These are phyloP conservation scores for Euborellia annulipes DNA, from an alignment of 1,140 invertebrate species.

Conservation along the genomic window DNA sequence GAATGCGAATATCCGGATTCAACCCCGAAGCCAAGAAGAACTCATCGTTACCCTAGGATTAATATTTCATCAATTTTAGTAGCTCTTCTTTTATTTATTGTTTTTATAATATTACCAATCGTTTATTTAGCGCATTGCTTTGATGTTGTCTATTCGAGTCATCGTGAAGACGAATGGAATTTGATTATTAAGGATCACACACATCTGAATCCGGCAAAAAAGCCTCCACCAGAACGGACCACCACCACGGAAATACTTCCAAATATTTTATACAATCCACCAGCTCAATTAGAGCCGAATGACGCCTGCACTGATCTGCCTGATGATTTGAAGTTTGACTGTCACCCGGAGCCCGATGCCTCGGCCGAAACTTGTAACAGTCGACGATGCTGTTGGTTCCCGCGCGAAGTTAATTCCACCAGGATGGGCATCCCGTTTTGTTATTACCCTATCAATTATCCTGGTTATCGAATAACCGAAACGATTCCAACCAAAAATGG, in stretches of 20 bases:
- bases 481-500: constrained; percentile 37
- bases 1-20: too few relatives aligned
- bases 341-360: constrained; percentile 48
- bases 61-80: constrained; percentile 12
- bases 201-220: not conserved
- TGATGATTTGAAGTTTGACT: constrained; percentile 51
- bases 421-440: constrained; percentile 42
- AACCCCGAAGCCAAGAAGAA: too few relatives aligned
- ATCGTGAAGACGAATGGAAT: not conserved
- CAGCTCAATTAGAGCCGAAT: too few relatives aligned
- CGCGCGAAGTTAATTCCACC: constrained; percentile 15
- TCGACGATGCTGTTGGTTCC: constrained; percentile 57
- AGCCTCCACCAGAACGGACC: too few relatives aligned
- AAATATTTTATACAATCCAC: too few relatives aligned
- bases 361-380: constrained; percentile 40
- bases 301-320: constrained; percentile 25
- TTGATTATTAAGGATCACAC: constrained; percentile 1
- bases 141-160: constrained; percentile 4
- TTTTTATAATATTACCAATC: constrained; percentile 10
- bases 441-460: constrained; percentile 50
- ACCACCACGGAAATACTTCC: too few relatives aligned
- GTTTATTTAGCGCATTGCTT: constrained; percentile 12
- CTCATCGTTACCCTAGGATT: not conserved
- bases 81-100: constrained; percentile 6
- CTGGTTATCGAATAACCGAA: constrained; percentile 44